These are phyloP conservation scores for Didymodactylos carnosus DNA, from an alignment of 2,888 invertebrate genomes.

Conservation along the genomic window DNA sequence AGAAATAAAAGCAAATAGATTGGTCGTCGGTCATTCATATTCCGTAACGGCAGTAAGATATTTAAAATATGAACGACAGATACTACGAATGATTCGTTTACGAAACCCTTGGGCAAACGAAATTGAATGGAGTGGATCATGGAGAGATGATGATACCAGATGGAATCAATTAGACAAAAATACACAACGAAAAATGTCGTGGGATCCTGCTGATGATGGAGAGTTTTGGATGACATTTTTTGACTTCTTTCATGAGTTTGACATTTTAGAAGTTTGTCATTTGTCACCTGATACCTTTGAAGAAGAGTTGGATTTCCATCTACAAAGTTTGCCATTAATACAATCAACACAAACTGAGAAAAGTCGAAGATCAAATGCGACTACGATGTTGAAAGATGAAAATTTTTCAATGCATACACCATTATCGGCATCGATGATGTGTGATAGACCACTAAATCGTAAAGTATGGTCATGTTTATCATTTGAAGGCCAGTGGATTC, in stretches of 20 bases:
- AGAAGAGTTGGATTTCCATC: background rate
- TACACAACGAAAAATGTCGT: background rate
- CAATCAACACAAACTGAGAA: background rate
- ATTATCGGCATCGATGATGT: background rate
- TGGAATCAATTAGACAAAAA: constrained; percentile 5
- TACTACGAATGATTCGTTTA: constrained; percentile 22
- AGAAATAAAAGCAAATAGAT: constrained; percentile 29
- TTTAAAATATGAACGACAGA: constrained; percentile 14
- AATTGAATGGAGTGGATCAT: constrained; percentile 30
- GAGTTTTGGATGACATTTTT: constrained; percentile 12
- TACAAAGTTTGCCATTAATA: background rate
- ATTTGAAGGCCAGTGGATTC: constrained; percentile 12
- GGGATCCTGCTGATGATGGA: constrained; percentile 6
- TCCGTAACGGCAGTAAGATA: constrained; percentile 24
- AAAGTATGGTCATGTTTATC: constrained; percentile 2
- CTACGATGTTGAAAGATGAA: background rate
- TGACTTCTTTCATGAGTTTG: constrained; percentile 10
- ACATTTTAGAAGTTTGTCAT: constrained; percentile 13
- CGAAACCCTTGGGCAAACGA: constrained; percentile 30
- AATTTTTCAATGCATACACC: background rate
- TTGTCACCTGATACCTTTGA: constrained; percentile 22
- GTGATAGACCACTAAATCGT: background rate
- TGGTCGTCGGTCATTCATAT: constrained; percentile 31
- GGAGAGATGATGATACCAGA: constrained; percentile 24
- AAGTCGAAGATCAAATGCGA: too few relatives aligned